Evolutionary conservation across 2,888 invertebrate genomes (phyloP), one percentile per base, ranked within the genome.

Genomic region (Zootermopsis nevadensis): DNA sequence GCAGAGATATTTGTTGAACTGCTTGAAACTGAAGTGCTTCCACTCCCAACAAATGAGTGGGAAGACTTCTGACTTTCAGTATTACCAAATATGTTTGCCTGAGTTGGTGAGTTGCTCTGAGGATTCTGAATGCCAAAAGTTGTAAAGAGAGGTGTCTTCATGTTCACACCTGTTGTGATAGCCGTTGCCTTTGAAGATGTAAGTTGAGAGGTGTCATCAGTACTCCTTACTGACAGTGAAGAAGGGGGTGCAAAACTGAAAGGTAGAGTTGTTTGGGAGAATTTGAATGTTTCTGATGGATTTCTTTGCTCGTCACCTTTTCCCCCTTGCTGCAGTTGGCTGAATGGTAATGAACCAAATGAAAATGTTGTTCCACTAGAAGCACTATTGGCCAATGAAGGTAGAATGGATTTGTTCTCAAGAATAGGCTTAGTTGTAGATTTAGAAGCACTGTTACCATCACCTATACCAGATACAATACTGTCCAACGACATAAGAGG

Each of bases 401-500:
- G 4, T n/a, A 3, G 12, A 27, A 60, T 27, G 27, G 74, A 3
- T 22, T 38, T 33, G 15, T 6, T 33, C 1, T 33, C 31, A 33
- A n/a, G 35, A 15, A 12, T 31, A 38, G 48, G 10, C 35, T 53
- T 53, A 22, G 42, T 48, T 38, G 30, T 22, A 19, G 55, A 22
- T 22, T 60, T 53, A 33, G n/a, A 1, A 7, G 12, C 22, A 79
- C n/a, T n/a, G n/a, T n/a, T 79, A 7, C 10, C 72, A 27, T 82
- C 67, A 24, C 82, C 77, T 33, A 89, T 87, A 53, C 88, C 88
- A 1, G 88, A 88, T 12, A 89, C 89, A 10, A 89, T 87, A 77
- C 87, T 88, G 77, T 88, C 88, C n/a, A 89, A 85, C 0, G 88
- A 89, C 38, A 88, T 87, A 3, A 89, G 83, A 0, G 89, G 88